Conservation (phyloP, 92 coral and sea anemone genomes). For the Muricea muricata region DNA sequence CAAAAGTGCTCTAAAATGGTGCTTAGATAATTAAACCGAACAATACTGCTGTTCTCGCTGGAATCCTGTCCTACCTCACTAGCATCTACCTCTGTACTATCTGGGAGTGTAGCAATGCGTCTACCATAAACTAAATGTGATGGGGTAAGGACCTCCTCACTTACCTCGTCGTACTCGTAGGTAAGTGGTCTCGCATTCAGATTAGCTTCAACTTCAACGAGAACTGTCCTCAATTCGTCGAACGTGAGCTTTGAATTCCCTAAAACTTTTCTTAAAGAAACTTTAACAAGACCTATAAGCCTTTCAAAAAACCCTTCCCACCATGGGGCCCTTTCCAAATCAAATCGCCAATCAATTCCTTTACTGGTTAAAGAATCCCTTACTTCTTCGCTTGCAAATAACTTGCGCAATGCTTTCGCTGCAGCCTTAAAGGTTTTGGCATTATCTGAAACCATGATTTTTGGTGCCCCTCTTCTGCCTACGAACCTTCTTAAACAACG, state of each 20-base stretch:
- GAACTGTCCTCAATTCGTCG: neutral
- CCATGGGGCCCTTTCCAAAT: neutral
- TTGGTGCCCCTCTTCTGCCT: too few species aligned
- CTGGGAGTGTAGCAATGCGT: neutral
- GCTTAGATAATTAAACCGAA: neutral
- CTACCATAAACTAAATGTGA: neutral
- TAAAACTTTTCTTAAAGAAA: neutral
- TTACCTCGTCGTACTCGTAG: neutral
- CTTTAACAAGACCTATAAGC: neutral
- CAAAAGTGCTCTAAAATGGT: neutral
- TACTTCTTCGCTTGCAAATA: too few species aligned
- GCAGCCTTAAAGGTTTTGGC: too few species aligned
- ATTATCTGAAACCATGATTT: too few species aligned
- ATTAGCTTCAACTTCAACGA: neutral
- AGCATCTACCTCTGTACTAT: neutral
- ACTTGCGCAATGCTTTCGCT: too few species aligned
- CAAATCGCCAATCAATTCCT: too few species aligned
- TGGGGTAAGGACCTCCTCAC: neutral
- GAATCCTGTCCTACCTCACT: too few species aligned
- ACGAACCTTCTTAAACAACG: too few species aligned
- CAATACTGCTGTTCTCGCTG: too few species aligned
- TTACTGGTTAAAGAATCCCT: too few species aligned
- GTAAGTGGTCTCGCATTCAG: neutral
- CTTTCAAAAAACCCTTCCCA: neutral
- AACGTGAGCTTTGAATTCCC: neutral